These are phyloP conservation scores for Sympetrum striolatum DNA, from an alignment of 2,888 invertebrate species.

Conservation along the genomic window DNA sequence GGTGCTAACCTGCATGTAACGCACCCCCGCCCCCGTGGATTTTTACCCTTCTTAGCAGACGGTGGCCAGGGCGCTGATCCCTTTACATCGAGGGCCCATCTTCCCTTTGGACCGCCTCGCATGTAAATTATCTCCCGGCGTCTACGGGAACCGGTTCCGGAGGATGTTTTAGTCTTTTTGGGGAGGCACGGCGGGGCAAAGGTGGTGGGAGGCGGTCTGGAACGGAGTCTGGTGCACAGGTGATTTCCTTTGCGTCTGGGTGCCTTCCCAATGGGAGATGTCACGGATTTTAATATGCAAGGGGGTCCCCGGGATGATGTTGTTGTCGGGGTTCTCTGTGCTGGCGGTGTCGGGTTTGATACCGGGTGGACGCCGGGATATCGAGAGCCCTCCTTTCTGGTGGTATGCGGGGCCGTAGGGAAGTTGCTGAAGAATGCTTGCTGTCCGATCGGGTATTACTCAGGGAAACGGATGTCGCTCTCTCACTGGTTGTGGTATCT, in stretches of 20 bases:
- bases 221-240: neutral
- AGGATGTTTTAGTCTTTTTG: neutral
- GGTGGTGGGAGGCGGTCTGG: neutral
- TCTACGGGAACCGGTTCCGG: neutral
- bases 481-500: no score
- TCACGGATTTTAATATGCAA: neutral
- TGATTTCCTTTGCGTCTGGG: neutral
- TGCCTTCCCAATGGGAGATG: neutral
- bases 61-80: neutral
- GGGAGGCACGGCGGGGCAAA: neutral
- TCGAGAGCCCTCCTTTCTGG: neutral
- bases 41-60: neutral
- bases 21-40: no score
- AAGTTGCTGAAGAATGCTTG: neutral
- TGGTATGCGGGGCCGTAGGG: neutral
- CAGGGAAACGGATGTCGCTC: neutral
- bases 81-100: neutral
- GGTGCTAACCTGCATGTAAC: no score
- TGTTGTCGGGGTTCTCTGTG: neutral
- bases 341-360: neutral
- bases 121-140: neutral
- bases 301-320: neutral
- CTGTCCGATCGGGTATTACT: neutral
- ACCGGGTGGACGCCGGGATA: neutral
- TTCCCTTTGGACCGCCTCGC: neutral